phyloP scores from a whole-genome alignment of 2,888 invertebrate species.

The Drosophila pullipes region DNA sequence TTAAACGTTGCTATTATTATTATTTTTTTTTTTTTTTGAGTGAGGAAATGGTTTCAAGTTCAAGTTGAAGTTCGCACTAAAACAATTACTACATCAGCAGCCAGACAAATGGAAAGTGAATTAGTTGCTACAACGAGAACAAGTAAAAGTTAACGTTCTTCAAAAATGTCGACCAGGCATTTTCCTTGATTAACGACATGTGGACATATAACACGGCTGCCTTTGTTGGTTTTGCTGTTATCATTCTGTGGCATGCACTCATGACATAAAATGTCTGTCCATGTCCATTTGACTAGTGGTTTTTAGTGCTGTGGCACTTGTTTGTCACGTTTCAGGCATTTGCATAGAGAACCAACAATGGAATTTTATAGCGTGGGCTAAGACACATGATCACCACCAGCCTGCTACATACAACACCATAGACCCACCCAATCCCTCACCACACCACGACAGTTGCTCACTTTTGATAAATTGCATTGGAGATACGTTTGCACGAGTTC shows the following conservation, averaged over 20 bases:
- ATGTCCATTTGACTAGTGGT: conserved; percentile 35
- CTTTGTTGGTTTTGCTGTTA: conserved; percentile 27
- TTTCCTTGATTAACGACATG: conserved; percentile 35
- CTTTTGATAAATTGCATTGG: conserved; percentile 48
- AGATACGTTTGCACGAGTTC: conserved; percentile 53
- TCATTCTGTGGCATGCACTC: conserved; percentile 50
- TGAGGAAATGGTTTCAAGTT: conserved; percentile 73
- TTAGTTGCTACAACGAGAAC: conserved; percentile 28
- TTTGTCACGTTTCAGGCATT: conserved; percentile 74
- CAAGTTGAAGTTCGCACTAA: conserved; percentile 67
- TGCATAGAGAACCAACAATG: conserved; percentile 65
- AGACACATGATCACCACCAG: conserved; percentile 42
- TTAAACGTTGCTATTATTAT: conserved; percentile 23
- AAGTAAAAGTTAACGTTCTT: conserved; percentile 56
- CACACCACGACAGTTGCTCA: conserved; percentile 11
- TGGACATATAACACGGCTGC: conserved; percentile 18
- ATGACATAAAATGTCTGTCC: conserved; percentile 55
- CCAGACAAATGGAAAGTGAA: conserved; percentile 53
- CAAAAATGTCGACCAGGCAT: conserved; percentile 17
- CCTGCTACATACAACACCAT: conserved; percentile 13
- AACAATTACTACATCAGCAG: conserved; percentile 17
- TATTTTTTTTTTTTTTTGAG: conserved; percentile 16
- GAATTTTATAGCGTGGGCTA: conserved; percentile 66
- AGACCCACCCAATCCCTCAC: conserved; percentile 9
- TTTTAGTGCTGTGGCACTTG: conserved; percentile 50